Evolutionary conservation across 2,113 vertebrate species (phyloP).

Genomic region (Phodopus roborovskii): DNA sequence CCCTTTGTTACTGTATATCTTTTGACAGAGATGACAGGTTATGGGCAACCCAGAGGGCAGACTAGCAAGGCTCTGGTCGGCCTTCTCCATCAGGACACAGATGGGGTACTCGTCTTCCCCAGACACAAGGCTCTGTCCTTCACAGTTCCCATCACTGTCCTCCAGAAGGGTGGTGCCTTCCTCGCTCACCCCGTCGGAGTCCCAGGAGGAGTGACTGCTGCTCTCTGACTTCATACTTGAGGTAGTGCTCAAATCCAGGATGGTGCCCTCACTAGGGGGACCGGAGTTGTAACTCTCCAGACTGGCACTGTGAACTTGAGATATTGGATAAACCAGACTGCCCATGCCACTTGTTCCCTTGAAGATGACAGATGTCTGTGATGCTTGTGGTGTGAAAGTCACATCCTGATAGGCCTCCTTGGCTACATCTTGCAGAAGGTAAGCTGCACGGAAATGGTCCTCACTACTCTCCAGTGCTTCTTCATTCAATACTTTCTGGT

Average conservation of each 20-base stretch:
- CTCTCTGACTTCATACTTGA: constrained; percentile 89
- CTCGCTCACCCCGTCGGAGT: constrained; percentile 94
- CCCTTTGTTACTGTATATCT: constrained; percentile 97
- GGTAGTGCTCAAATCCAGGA: constrained; percentile 95
- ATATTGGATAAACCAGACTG: constrained; percentile 93
- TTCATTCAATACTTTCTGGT: constrained; percentile 96
- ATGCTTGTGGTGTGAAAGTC: constrained; percentile 86
- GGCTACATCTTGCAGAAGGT: constrained; percentile 89
- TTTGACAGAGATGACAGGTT: constrained; percentile 96
- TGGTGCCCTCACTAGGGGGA: constrained; percentile 87
- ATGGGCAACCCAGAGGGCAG: constrained; percentile 90
- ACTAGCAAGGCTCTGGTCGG: constrained; percentile 84
- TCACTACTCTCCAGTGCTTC: constrained; percentile 88
- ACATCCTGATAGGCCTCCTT: constrained; percentile 89
- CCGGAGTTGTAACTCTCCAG: constrained; percentile 82
- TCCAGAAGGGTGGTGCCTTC: constrained; percentile 89
- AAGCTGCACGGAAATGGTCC: constrained; percentile 86
- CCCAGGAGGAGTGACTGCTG: constrained; percentile 93
- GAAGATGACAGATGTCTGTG: constrained; percentile 95
- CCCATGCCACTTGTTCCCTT: constrained; percentile 93
- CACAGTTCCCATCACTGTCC: constrained; percentile 95
- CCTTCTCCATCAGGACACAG: constrained; percentile 86
- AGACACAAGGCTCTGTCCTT: constrained; percentile 85
- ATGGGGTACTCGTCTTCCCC: constrained; percentile 86
- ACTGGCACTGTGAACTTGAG: constrained; percentile 86